Base-by-base conservation (phyloP, 2,797 vertebrate species). In the Pyrocephalus nanus region DNA sequence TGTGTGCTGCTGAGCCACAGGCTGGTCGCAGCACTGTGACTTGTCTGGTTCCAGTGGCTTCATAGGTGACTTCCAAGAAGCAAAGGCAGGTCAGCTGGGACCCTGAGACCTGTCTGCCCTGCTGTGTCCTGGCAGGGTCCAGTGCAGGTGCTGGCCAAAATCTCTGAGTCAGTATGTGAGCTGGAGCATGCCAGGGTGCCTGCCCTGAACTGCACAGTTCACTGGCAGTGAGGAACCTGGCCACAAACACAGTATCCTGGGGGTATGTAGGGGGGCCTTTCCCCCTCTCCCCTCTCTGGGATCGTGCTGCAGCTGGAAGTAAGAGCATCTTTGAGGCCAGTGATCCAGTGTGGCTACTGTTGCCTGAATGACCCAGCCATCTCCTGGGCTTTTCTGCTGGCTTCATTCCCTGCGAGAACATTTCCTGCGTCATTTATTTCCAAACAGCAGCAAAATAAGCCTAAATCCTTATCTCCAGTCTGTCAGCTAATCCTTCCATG, bases 351-450 rank as follows among this genome's bases (percentile, higher is more conserved):
- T 87, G 34, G 53, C 54, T 82, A 57, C 71, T 92, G 89, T 71
- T 2, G 45, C 75, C 67, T 88, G 65, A 88, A 66, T 4, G 3
- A 72, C 70, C 74, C 57, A 85, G 36, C 22, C 43, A n/a, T 77
- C 67, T 51, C 40, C 38, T n/a, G 38, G 75, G 51, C 16, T 69
- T 91, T 91, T 84, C 88, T 72, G 73, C 23, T 14, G 4, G 67
- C 69, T 92, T 90, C 64, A 45, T 93, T 95, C 61, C 66, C 53
- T 51, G 47, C 58, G 89, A 95, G 91, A 90, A 95, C 26, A 29
- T 92, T 92, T 91, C 88, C 83, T 69, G 75, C 40, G 22, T 70
- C 85, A 74, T 93, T 95, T 96, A 45, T 96, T 95, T 96, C 90
- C 64, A 47, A 95, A 94, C 11, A 74, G 88, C 38, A 81, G 74